Evolutionary conservation across 2,113 vertebrate species (phyloP).

Genomic region (Hypanus sabinus): DNA sequence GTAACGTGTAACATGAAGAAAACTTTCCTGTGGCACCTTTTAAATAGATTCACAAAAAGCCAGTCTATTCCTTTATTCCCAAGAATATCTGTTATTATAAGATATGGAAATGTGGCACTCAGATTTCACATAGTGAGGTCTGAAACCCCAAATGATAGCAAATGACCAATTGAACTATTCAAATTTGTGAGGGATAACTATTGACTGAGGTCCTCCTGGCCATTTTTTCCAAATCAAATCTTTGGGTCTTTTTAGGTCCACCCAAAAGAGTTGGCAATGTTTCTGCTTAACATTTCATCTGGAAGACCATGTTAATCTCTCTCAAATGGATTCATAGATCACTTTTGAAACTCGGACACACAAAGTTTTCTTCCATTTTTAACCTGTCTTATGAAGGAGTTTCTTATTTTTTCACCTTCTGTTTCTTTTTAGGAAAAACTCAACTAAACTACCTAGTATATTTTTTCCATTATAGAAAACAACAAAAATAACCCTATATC

Average conservation of each 20-base stretch:
- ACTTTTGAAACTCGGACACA: background rate
- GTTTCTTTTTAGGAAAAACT: background rate
- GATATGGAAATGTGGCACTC: background rate
- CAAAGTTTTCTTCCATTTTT: background rate
- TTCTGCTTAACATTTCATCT: background rate
- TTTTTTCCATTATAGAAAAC: conserved; percentile 45
- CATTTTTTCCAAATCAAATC: background rate
- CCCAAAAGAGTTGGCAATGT: background rate
- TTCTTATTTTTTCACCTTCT: background rate
- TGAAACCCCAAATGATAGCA: background rate
- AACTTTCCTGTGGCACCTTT: background rate
- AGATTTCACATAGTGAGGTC: background rate
- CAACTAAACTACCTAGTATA: background rate
- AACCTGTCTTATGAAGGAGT: background rate
- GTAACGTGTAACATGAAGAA: background rate
- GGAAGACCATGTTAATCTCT: background rate
- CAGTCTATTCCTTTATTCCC: background rate
- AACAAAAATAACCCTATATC: conserved; percentile 59
- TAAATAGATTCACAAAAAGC: background rate
- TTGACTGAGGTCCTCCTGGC: background rate
- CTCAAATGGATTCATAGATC: too few species aligned
- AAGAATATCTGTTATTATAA: background rate
- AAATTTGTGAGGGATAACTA: background rate
- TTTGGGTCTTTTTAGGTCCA: too few species aligned
- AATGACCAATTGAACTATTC: background rate